Evolutionary conservation across 1,140 invertebrate genomes (phyloP).

Genomic region (Achatina immaculata): DNA sequence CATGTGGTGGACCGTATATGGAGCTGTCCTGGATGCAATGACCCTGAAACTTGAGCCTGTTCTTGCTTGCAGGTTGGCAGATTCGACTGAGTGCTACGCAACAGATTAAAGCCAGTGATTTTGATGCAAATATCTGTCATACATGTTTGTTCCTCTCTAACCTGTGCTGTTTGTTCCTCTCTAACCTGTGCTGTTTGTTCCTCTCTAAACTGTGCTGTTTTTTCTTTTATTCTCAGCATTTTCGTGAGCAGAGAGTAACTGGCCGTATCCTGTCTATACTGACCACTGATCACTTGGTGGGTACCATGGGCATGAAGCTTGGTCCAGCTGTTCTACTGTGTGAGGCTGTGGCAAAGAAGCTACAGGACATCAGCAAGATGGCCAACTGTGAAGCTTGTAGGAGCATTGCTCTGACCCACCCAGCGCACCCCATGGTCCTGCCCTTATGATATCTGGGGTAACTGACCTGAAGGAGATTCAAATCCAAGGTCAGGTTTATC

Average conservation of each 20-base stretch:
- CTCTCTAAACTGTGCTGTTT: neutral
- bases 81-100: no score
- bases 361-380: constrained; percentile 48
- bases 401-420: constrained; percentile 36
- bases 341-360: constrained; percentile 80
- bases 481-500: no score
- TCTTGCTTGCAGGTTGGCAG: no score
- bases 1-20: no score
- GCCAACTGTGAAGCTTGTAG: constrained; percentile 49
- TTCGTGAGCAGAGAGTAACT: constrained; percentile 91
- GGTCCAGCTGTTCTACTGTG: constrained; percentile 91
- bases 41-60: no score
- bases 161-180: no score
- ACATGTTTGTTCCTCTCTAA: no score
- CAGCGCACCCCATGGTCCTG: neutral
- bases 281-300: constrained; percentile 92
- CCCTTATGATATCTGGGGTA: neutral
- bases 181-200: no score
- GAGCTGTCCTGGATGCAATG: no score
- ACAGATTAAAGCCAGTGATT: no score
- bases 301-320: constrained; percentile 91
- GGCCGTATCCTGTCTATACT: constrained; percentile 87
- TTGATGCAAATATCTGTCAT: no score
- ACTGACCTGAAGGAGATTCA: no score
- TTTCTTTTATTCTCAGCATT: constrained; percentile 80